A percentile compares a stretch with the other conserved stretches of the same genome.
phyloP scores from a whole-genome alignment of 2,888 invertebrate species.

The Dicycla oo region DNA sequence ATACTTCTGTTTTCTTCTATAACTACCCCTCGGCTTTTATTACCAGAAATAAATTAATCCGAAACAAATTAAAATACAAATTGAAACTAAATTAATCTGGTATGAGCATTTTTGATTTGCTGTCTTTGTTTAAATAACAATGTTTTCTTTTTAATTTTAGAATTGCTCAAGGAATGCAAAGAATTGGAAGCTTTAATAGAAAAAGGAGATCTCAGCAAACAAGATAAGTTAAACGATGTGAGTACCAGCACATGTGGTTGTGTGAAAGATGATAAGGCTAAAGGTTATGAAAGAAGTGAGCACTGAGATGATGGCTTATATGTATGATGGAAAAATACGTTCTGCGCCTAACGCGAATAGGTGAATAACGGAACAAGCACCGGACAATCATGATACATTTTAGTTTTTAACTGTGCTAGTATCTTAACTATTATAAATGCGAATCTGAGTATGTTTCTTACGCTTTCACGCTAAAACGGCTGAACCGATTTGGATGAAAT shows the following conservation, averaged over 20 bases:
- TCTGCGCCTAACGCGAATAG: not conserved
- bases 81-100: too few species aligned
- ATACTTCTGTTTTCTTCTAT: slow-evolving; percentile 7
- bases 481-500: too few species aligned
- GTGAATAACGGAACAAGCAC: not conserved
- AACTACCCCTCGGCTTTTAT: not conserved
- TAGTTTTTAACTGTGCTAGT: not conserved
- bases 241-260: slow-evolving; percentile 7
- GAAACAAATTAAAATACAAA: too few species aligned
- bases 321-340: not conserved
- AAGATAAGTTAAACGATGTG: slow-evolving; percentile 95
- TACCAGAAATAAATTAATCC: not conserved
- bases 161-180: slow-evolving; percentile 95
- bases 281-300: not conserved
- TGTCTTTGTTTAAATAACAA: not conserved
- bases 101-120: not conserved
- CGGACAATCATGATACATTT: not conserved
- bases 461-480: too few species aligned
- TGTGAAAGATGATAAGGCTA: not conserved
- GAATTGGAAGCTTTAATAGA: slow-evolving; percentile 94
- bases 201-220: slow-evolving; percentile 93
- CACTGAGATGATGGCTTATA: not conserved
- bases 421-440: too few species aligned
- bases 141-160: slow-evolving; percentile 65
- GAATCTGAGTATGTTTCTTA: too few species aligned